phyloP scores from a whole-genome alignment of 35 echinoderm and acorn worm genomes.

The Acanthaster planci region DNA sequence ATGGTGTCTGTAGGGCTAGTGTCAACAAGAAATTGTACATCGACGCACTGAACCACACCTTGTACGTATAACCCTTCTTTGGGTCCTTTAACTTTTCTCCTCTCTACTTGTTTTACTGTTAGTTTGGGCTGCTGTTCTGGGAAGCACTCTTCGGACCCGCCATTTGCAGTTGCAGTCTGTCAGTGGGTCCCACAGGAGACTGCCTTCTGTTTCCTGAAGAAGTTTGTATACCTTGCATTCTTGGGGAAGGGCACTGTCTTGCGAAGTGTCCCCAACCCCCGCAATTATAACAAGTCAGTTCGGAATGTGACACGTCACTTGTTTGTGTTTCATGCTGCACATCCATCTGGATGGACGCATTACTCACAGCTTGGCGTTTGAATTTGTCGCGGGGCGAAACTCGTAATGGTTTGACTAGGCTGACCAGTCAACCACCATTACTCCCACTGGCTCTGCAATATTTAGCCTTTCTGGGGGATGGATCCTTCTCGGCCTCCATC shows the following conservation, averaged over 20 bases:
- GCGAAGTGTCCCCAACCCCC: constrained; percentile 2
- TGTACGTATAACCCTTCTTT: constrained; percentile 30
- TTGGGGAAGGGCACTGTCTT: background rate
- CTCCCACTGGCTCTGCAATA: background rate
- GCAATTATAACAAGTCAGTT: constrained; percentile 25
- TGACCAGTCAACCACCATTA: background rate
- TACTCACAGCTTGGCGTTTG: background rate
- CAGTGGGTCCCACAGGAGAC: constrained; percentile 8
- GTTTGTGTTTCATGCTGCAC: background rate
- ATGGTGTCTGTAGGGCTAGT: constrained; percentile 27
- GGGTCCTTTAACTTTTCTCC: background rate
- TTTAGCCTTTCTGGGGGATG: background rate
- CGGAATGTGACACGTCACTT: background rate
- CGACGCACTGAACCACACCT: background rate
- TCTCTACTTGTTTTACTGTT: background rate
- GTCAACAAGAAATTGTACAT: constrained; percentile 12
- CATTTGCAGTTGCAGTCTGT: background rate
- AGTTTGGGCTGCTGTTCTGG: background rate
- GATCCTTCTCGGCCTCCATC: constrained; percentile 11
- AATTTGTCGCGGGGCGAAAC: background rate
- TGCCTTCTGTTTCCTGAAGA: constrained; percentile 22
- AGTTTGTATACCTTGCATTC: too few species aligned
- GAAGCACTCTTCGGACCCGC: background rate
- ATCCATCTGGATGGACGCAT: background rate
- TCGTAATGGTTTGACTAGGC: background rate